Conservation (phyloP, 1,140 invertebrate genomes). For the Eumaeus atala region DNA sequence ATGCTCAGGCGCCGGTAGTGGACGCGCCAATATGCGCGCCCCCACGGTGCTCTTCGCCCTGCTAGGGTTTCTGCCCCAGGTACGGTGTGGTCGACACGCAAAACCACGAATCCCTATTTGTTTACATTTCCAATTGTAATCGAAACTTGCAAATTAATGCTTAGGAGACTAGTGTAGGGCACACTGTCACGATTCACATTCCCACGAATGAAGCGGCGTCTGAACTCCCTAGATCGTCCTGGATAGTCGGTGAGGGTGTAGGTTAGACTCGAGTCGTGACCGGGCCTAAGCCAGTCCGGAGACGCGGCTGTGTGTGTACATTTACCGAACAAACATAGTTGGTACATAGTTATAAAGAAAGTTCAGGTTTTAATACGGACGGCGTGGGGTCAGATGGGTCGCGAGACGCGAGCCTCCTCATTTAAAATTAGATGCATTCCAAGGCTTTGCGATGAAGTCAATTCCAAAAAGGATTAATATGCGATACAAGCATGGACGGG, state of each 20-base stretch:
- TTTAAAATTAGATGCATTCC: constrained; percentile 73
- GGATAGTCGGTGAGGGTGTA: constrained; percentile 60
- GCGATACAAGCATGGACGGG: constrained; percentile 37
- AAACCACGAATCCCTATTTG: constrained; percentile 52
- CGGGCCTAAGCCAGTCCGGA: constrained; percentile 43
- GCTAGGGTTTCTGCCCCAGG: constrained; percentile 71
- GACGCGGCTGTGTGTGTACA: constrained; percentile 55
- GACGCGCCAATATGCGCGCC: constrained; percentile 70
- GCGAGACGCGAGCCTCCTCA: constrained; percentile 69
- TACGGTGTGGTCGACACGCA: constrained; percentile 44
- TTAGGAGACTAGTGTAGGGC: constrained; percentile 40
- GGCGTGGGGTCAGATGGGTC: constrained; percentile 65
- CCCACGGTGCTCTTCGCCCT: constrained; percentile 69
- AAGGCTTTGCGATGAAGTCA: constrained; percentile 53
- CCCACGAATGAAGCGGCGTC: constrained; percentile 54
- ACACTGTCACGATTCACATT: constrained; percentile 53
- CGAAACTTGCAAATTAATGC: constrained; percentile 38
- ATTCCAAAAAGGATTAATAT: constrained; percentile 50
- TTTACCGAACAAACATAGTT: constrained; percentile 63
- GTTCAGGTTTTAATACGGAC: constrained; percentile 69
- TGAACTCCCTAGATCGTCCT: constrained; percentile 57
- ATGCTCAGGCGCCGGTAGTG: constrained; percentile 68
- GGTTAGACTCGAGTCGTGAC: constrained; percentile 62
- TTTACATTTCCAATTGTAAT: constrained; percentile 41
- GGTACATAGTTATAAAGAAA: constrained; percentile 70